Percentiles rank a stretch among this genome's conserved stretches.
Conservation (phyloP, 2,797 vertebrate genomes). For the Danio jaintianensis region DNA sequence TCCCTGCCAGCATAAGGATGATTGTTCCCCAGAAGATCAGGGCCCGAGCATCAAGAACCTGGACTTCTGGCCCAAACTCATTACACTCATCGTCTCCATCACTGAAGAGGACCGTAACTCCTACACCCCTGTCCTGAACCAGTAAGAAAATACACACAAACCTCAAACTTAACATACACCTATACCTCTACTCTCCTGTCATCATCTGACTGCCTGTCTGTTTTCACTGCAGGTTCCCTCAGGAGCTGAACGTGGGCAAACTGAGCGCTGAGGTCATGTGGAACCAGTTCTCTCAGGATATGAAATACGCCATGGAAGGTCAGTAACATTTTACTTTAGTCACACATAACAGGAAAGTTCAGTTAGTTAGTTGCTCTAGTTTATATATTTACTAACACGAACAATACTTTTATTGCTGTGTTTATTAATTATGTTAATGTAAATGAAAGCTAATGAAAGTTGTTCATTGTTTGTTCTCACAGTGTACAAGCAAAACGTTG, state of each 20-base stretch:
- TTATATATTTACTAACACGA: too few species aligned
- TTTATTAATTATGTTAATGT: too few species aligned
- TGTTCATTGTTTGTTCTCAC: too few species aligned
- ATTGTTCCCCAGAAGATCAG: conserved; percentile 90
- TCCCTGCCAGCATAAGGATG: conserved; percentile 84
- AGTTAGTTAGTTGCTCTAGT: too few species aligned
- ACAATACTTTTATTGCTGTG: too few species aligned
- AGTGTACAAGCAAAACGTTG: too few species aligned
- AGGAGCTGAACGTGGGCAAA: conserved; percentile 95
- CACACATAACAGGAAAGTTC: too few species aligned
- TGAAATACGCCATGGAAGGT: conserved; percentile 99
- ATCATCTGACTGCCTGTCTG: conserved; percentile 49
- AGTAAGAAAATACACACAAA: conserved; percentile 80
- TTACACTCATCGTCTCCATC: conserved; percentile 97
- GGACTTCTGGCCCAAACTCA: conserved; percentile 99
- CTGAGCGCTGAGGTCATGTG: conserved; percentile 98
- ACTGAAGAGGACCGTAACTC: conserved; percentile 98
- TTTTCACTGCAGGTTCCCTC: conserved; percentile 87
- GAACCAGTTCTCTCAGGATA: conserved; percentile 96
- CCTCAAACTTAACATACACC: background rate
- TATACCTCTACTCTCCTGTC: background rate
- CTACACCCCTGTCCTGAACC: conserved; percentile 94
- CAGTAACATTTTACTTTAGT: conserved; percentile 56
- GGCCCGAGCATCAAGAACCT: conserved; percentile 95
- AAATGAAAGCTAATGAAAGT: too few species aligned